Evolutionary conservation across 1,140 invertebrate genomes (phyloP).

Genomic region (Helicoverpa armigera): DNA sequence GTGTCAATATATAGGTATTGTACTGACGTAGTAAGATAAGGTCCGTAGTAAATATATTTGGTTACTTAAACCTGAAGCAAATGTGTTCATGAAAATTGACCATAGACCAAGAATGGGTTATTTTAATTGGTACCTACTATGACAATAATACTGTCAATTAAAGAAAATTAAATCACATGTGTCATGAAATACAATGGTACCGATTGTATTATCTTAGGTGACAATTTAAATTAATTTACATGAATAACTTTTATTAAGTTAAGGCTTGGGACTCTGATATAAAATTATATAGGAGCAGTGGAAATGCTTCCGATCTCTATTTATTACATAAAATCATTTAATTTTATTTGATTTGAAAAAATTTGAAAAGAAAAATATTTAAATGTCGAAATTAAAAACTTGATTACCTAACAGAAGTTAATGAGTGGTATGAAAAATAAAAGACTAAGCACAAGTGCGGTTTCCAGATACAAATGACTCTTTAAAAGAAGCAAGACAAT

Average conservation of each 20-base stretch:
- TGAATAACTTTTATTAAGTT: constrained; percentile 15
- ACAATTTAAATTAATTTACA: constrained; percentile 39
- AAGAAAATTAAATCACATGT: background rate
- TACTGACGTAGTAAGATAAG: background rate
- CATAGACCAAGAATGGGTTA: too few species aligned
- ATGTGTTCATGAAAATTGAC: too few species aligned
- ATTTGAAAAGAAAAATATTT: too few species aligned
- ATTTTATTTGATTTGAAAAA: too few species aligned
- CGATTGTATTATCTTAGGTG: constrained; percentile 9
- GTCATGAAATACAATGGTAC: background rate
- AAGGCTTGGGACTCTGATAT: background rate
- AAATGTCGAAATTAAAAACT: too few species aligned
- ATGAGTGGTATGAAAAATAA: background rate
- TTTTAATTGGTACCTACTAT: too few species aligned
- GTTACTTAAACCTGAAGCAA: background rate
- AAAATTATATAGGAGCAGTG: background rate
- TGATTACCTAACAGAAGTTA: background rate
- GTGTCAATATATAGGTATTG: constrained; percentile 24
- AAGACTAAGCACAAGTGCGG: background rate
- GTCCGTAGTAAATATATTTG: background rate
- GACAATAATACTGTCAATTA: background rate
- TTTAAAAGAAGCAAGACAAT: constrained; percentile 22
- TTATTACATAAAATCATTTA: too few species aligned
- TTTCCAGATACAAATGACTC: constrained; percentile 9
- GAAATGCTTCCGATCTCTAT: background rate